Evolutionary conservation across 2,113 vertebrate species (phyloP).

Genomic region (Macroglossus sobrinus): DNA sequence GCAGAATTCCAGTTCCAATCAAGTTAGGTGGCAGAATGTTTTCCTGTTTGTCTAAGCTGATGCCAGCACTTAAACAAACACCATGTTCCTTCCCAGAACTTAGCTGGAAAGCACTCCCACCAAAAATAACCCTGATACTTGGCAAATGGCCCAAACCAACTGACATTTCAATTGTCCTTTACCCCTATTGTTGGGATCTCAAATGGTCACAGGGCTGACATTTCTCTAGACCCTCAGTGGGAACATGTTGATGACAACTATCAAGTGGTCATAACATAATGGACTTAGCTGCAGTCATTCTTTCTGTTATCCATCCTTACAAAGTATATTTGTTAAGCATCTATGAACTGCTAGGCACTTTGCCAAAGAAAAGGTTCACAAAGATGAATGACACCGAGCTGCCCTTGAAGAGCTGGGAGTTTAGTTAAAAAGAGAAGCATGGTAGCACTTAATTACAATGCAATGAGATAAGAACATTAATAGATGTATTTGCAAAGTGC

Average conservation of each 20-base stretch:
- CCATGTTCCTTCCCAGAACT: conserved; percentile 64
- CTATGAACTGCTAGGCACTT: neutral
- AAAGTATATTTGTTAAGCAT: conserved; percentile 16
- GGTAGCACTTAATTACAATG: neutral
- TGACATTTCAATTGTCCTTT: conserved; percentile 47
- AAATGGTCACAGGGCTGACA: neutral
- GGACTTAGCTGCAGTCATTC: neutral
- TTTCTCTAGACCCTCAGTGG: conserved; percentile 18
- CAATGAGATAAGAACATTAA: neutral
- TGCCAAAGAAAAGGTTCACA: neutral
- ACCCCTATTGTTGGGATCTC: neutral
- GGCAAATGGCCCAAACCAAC: neutral
- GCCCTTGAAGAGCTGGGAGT: neutral
- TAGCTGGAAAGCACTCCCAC: neutral
- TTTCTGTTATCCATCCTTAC: neutral
- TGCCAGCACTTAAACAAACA: conserved; percentile 62
- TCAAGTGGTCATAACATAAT: neutral
- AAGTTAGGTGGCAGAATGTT: conserved; percentile 42
- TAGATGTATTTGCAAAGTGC: neutral
- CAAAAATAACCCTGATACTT: neutral
- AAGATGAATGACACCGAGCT: neutral
- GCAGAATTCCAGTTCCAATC: conserved; percentile 31
- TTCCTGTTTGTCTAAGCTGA: conserved; percentile 64
- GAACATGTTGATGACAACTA: conserved; percentile 17
- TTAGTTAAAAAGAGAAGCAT: neutral